Conservation (phyloP, 2,113 vertebrate genomes). For the Micronycteris hirsuta region DNA sequence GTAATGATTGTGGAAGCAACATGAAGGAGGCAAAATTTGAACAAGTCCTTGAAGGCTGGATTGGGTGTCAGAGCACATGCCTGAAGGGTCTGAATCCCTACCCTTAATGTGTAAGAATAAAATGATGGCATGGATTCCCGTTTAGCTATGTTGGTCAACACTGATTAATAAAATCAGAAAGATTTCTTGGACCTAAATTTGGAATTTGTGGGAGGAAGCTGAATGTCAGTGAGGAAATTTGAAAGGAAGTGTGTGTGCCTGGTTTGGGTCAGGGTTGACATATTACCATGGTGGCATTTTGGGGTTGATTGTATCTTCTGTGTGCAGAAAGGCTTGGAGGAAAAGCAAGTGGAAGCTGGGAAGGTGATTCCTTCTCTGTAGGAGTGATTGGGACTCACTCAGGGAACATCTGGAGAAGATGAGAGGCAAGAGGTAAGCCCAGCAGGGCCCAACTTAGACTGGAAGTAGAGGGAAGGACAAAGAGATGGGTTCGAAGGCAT, state of each 20-base stretch:
- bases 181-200: background rate
- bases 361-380: background rate
- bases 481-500: background rate
- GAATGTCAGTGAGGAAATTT: background rate
- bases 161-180: background rate
- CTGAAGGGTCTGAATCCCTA: background rate
- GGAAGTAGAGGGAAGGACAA: background rate
- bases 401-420: background rate
- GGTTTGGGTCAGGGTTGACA: background rate
- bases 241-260: background rate
- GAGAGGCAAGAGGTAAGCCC: background rate
- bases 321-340: background rate
- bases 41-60: background rate
- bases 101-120: background rate
- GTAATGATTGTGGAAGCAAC: background rate
- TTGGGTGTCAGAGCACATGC: background rate
- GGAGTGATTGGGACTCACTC: background rate
- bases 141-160: background rate
- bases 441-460: background rate
- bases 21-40: background rate
- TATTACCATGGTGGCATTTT: background rate
- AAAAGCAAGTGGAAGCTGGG: background rate
- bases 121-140: background rate
- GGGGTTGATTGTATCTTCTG: background rate
- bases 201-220: background rate